phyloP scores from a whole-genome alignment of 2,113 vertebrate species.

The Tragelaphus imberbis region DNA sequence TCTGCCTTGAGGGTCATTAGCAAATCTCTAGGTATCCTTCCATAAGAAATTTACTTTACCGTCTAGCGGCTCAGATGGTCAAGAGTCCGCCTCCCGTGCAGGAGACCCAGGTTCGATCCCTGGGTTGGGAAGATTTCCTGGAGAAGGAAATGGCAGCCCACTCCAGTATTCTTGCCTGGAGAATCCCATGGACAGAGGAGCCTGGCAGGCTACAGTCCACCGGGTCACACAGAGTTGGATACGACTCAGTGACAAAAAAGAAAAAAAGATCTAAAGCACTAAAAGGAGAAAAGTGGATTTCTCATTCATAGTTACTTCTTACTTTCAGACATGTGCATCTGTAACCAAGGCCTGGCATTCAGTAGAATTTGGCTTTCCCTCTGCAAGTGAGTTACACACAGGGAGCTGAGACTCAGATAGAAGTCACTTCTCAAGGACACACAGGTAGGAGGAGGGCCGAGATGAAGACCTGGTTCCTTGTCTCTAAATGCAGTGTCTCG shows the following conservation, averaged over 20 bases:
- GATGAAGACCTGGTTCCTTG: too few species aligned
- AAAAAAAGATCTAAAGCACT: background rate
- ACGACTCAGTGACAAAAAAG: background rate
- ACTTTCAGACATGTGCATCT: background rate
- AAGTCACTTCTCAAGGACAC: background rate
- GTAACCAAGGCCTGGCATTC: accelerated
- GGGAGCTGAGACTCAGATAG: background rate
- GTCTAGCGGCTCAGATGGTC: too few species aligned
- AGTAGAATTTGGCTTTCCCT: accelerated
- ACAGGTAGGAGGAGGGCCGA: background rate
- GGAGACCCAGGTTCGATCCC: background rate
- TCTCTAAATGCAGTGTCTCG: accelerated
- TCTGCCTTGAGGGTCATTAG: background rate
- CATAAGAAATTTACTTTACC: background rate
- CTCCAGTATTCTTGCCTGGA: background rate
- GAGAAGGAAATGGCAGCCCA: background rate
- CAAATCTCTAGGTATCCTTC: background rate
- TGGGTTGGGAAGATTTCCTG: background rate
- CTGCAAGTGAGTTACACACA: accelerated
- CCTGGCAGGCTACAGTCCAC: accelerated
- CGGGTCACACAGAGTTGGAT: background rate
- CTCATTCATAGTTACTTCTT: background rate
- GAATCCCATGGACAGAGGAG: background rate
- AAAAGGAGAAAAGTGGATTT: background rate
- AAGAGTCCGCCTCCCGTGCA: background rate